Evolutionary conservation across 1,140 invertebrate genomes (phyloP).

Genomic region (Drepana arcuata): DNA sequence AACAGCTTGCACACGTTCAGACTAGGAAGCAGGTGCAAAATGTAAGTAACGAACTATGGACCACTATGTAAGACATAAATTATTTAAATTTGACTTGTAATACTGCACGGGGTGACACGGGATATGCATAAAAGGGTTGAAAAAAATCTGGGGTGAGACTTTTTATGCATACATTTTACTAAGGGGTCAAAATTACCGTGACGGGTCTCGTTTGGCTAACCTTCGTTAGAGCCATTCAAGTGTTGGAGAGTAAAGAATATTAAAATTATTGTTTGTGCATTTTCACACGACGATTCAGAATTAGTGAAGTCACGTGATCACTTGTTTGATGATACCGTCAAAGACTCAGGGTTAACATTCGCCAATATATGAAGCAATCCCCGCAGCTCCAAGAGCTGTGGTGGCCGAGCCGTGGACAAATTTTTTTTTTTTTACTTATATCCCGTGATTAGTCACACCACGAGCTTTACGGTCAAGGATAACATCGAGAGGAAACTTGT

Average conservation of each 20-base stretch:
- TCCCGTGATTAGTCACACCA: too few relatives aligned
- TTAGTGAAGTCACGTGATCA: too few relatives aligned
- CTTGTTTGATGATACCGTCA: too few relatives aligned
- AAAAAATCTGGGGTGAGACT: conserved; percentile 51
- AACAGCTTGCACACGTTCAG: conserved; percentile 8
- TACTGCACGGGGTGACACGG: conserved; percentile 48
- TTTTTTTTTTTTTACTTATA: too few relatives aligned
- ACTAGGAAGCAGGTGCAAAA: conserved; percentile 49
- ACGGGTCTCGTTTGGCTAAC: conserved; percentile 33
- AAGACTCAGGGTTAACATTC: too few relatives aligned
- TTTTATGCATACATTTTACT: conserved; percentile 39
- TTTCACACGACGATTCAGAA: conserved; percentile 47
- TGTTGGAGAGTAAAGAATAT: conserved; percentile 49
- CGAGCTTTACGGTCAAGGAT: too few relatives aligned
- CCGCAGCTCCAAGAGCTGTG: too few relatives aligned
- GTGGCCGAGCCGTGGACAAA: too few relatives aligned
- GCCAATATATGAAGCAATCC: too few relatives aligned
- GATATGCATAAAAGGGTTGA: conserved; percentile 67
- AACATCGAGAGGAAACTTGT: too few relatives aligned
- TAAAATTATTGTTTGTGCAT: conserved; percentile 26
- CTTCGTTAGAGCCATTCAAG: conserved; percentile 43
- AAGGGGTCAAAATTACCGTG: conserved; percentile 33
- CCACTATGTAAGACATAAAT: conserved; percentile 48
- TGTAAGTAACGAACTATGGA: conserved; percentile 42
- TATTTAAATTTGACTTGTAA: conserved; percentile 70